Evolutionary conservation across 2,888 invertebrate species (phyloP).

Genomic region (Acheta domesticus): DNA sequence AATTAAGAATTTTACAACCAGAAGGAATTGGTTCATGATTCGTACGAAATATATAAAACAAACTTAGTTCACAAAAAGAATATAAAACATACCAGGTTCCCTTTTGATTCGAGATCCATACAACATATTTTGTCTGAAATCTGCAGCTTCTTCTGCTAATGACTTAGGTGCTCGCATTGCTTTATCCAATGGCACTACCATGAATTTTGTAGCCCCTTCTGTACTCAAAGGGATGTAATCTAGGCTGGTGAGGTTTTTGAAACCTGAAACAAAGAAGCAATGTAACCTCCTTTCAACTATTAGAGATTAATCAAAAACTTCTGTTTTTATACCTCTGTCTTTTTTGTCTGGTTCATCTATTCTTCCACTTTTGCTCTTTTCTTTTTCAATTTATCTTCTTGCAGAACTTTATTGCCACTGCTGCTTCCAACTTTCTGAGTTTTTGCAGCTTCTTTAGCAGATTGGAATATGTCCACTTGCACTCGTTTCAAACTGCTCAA

Average conservation of each 20-base stretch:
- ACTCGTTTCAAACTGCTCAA: not conserved
- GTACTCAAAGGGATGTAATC: constrained; percentile 34
- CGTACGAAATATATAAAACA: not conserved
- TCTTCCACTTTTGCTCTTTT: constrained; percentile 24
- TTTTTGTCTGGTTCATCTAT: not conserved
- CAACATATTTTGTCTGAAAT: constrained; percentile 33
- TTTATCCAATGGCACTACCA: constrained; percentile 33
- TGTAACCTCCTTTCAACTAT: not conserved
- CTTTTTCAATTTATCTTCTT: constrained; percentile 20
- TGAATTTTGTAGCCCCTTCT: constrained; percentile 32
- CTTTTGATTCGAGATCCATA: constrained; percentile 30
- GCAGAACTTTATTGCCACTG: constrained; percentile 1
- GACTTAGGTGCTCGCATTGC: constrained; percentile 27
- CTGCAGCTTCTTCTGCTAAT: constrained; percentile 31
- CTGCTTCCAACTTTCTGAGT: not conserved
- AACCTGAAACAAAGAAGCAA: not conserved
- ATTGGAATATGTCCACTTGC: not conserved
- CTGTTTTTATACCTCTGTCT: not conserved
- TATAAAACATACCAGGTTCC: constrained; percentile 32
- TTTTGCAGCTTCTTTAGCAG: constrained; percentile 1
- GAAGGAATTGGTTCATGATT: too few relatives aligned
- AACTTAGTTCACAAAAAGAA: constrained; percentile 24
- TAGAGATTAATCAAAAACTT: not conserved
- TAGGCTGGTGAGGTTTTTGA: constrained; percentile 23
- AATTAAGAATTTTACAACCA: too few relatives aligned